Evolutionary conservation across 2,797 vertebrate genomes (phyloP).

Genomic region (Amniataba percoides): DNA sequence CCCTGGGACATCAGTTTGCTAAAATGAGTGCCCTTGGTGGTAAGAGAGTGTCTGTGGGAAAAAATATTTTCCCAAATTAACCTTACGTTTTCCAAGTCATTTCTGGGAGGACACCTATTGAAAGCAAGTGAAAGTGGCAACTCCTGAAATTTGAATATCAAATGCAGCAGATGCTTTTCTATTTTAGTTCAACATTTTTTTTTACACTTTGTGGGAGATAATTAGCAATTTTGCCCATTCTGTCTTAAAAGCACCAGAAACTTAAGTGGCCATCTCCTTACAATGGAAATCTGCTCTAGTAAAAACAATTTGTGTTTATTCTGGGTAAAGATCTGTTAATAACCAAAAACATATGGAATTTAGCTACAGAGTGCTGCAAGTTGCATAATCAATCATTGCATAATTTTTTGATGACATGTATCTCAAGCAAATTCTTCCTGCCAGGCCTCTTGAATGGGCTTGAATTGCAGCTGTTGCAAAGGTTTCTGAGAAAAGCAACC

Average conservation of each 20-base stretch:
- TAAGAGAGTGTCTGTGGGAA: no score
- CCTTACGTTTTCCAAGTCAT: no score
- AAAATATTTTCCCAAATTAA: no score
- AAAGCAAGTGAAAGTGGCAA: not conserved
- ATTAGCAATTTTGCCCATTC: not conserved
- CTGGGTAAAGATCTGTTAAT: not conserved
- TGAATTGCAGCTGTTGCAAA: slow-evolving; percentile 20
- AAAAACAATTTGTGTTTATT: not conserved
- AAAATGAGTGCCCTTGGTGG: no score
- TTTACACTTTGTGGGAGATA: not conserved
- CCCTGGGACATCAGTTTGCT: no score
- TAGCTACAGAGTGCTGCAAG: no score
- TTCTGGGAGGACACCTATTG: not conserved
- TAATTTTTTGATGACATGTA: not conserved
- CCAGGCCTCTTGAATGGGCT: not conserved
- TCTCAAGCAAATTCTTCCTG: not conserved
- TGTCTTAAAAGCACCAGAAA: no score
- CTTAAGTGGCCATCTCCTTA: not conserved
- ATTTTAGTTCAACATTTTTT: not conserved
- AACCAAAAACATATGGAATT: not conserved
- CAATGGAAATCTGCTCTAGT: not conserved
- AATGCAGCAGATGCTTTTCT: not conserved
- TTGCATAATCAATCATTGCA: slow-evolving; percentile 4
- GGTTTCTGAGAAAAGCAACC: slow-evolving; percentile 21
- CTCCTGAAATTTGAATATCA: not conserved